Base-by-base conservation (phyloP, 2,888 invertebrate species). In the Drosophila diplacantha region DNA sequence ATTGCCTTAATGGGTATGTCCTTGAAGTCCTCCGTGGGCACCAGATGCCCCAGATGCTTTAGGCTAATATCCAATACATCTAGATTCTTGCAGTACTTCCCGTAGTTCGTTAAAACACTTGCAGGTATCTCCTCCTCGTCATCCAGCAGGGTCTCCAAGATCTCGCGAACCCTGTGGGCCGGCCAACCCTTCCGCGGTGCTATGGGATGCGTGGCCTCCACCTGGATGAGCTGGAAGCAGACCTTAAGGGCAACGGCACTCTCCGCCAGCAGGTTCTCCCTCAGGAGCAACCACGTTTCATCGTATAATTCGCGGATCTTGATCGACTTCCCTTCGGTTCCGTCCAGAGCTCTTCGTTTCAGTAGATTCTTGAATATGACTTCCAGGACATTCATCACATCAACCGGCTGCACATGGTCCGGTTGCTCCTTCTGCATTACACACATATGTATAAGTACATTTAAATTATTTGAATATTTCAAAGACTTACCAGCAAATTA, bases 1-100 rank as follows among this genome's bases (percentile, higher is more conserved):
- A 91, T 90, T 3, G 80, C 82, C 74, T 91, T 91, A 83, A 91
- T 91, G 38, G 87, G 88, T 20, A 78, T 74, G n/a, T 90, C 90
- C 31, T 88, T 90, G 69, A 91, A 90, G 38, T 75, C 64, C 16
- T 65, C 43, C 29, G 89, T 87, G 80, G 91, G 92, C 29, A 91
- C 92, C 85, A 90, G 87, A 75, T 88, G 87, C 14, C 91, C 90
- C 75, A 93, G 83, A 54, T 90, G 84, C 84, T 91, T 91, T 89
- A 95, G 93, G 0, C 92, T 91, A 83, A 92, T 91, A 84, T 92
- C 94, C 65, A 95, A 89, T 18, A 95, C 91, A 85, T 96, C 96
- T 71, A 92, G 91, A 85, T 93, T 94, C 59, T 91, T 90, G 0
- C 93, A 89, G 85, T 93, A 94, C 87, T 95, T 94, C 82, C 93